Percentiles rank a stretch among this genome's conserved stretches.
Conservation (phyloP, 2,888 invertebrate genomes). For the Eupithecia subfuscata region DNA sequence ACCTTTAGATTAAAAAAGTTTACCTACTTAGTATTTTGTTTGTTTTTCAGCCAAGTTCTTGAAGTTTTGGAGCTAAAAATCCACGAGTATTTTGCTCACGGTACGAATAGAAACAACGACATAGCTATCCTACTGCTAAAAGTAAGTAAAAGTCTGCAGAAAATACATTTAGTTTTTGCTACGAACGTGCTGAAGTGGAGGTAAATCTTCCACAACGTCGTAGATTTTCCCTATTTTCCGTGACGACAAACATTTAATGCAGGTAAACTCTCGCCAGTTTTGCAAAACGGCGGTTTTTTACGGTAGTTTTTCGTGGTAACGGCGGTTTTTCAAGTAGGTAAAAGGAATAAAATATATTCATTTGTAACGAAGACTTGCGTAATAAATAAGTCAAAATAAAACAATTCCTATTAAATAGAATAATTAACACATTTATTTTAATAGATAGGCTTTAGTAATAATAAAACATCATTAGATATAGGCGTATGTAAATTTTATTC, state of each 20-base stretch:
- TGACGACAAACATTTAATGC: constrained; percentile 16
- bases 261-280: background rate
- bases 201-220: constrained; percentile 28
- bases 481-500: too few species aligned
- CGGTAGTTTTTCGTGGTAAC: too few species aligned
- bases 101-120: constrained; percentile 64
- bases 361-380: background rate
- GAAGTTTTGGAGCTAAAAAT: constrained; percentile 60
- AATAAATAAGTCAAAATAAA: background rate
- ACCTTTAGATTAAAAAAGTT: background rate
- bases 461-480: too few species aligned
- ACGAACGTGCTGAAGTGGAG: constrained; percentile 37
- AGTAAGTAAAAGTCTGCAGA: constrained; percentile 48
- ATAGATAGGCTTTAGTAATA: background rate
- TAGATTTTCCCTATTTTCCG: constrained; percentile 21
- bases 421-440: background rate
- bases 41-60: constrained; percentile 60
- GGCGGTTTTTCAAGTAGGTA: too few species aligned
- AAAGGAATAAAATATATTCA: background rate
- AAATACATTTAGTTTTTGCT: constrained; percentile 27
- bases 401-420: background rate
- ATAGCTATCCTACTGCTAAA: constrained; percentile 66
- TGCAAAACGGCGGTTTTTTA: background rate
- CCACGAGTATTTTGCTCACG: constrained; percentile 68
- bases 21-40: background rate